Evolutionary conservation across 2,113 vertebrate genomes (phyloP).

Genomic region (Sardina pilchardus): DNA sequence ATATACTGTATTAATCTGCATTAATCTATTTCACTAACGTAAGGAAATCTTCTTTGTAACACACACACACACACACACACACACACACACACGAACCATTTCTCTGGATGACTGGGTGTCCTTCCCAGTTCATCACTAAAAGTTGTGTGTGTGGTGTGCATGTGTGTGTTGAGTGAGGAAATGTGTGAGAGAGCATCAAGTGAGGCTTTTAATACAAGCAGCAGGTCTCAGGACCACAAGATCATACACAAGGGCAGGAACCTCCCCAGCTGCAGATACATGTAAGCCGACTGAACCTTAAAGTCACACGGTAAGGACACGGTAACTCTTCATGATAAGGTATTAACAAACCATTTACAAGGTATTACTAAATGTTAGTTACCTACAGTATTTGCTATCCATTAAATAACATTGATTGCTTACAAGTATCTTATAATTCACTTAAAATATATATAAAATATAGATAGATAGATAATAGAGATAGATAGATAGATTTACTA

Average conservation of each 20-base stretch:
- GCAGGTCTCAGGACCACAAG: conserved; percentile 48
- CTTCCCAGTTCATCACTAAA: not conserved
- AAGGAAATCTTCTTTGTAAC: not conserved
- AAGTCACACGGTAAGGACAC: conserved; percentile 29
- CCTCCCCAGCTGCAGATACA: conserved; percentile 33
- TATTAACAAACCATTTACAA: no score
- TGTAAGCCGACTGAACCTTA: conserved; percentile 28
- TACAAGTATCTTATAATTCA: no score
- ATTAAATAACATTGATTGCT: no score
- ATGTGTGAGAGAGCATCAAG: not conserved
- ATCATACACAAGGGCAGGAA: conserved; percentile 57
- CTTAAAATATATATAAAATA: no score
- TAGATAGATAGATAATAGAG: no score
- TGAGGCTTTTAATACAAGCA: conserved; percentile 44
- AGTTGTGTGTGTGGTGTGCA: not conserved
- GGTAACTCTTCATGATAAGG: no score
- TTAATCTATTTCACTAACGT: not conserved
- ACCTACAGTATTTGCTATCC: no score
- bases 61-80: not conserved
- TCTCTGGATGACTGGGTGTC: not conserved
- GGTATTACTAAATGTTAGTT: no score
- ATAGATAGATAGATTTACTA: no score
- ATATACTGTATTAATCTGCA: no score
- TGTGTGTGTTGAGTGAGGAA: not conserved
- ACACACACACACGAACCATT: not conserved